These are phyloP conservation scores for Crioceris asparagi DNA, from an alignment of 2,888 invertebrate genomes.

Conservation along the genomic window DNA sequence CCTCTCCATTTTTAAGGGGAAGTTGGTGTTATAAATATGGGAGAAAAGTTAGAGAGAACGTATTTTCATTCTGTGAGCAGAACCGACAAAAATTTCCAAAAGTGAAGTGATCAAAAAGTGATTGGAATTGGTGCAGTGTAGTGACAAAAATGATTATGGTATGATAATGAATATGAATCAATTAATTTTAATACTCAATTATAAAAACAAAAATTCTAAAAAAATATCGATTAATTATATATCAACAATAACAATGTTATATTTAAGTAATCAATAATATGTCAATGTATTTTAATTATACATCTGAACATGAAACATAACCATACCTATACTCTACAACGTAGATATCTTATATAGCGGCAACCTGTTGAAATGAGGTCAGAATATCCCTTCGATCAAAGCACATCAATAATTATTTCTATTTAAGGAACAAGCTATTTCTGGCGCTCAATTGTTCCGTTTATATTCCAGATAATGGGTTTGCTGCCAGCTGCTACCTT, in stretches of 20 bases:
- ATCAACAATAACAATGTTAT: too few relatives aligned
- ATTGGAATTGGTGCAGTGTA: neutral
- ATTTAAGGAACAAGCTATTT: too few relatives aligned
- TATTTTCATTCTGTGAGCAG: constrained; percentile 30
- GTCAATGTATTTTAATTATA: neutral
- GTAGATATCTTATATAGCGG: too few relatives aligned
- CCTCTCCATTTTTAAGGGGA: constrained; percentile 30
- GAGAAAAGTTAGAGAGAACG: constrained; percentile 25
- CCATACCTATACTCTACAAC: too few relatives aligned
- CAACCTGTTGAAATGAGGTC: too few relatives aligned
- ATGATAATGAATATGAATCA: neutral
- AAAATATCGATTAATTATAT: neutral
- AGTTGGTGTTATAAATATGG: constrained; percentile 33
- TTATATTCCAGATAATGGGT: too few relatives aligned
- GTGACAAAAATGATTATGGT: neutral
- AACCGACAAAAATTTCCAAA: too few relatives aligned
- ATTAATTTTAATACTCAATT: neutral
- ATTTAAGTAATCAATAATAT: neutral
- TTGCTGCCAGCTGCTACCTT: too few relatives aligned
- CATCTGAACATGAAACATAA: too few relatives aligned
- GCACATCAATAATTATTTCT: too few relatives aligned
- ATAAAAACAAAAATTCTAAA: neutral
- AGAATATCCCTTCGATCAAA: too few relatives aligned
- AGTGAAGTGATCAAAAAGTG: neutral
- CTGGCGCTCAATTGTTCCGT: too few relatives aligned